These are phyloP conservation scores for Dermatemys mawii DNA, from an alignment of 2,113 vertebrate genomes.

Conservation along the genomic window DNA sequence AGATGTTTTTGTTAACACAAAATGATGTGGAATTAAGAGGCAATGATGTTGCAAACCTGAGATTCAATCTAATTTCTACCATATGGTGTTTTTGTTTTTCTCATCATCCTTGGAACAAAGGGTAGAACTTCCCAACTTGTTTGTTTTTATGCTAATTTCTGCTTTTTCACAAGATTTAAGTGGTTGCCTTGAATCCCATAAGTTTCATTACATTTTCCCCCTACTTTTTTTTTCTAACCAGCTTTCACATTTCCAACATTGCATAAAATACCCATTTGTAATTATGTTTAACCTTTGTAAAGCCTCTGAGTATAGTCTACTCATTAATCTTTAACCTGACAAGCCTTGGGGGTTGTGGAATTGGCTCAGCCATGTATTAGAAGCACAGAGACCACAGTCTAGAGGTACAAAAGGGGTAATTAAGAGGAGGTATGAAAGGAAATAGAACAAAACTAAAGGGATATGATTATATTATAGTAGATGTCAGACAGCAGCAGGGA, in stretches of 20 bases:
- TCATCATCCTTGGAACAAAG: slow-evolving; percentile 64
- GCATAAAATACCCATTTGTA: slow-evolving; percentile 82
- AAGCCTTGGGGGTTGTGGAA: slow-evolving; percentile 74
- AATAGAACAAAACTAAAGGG: slow-evolving; percentile 73
- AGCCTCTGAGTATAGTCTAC: slow-evolving; percentile 79
- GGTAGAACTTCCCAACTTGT: slow-evolving; percentile 44
- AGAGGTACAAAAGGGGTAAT: slow-evolving; percentile 78
- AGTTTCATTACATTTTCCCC: slow-evolving; percentile 66
- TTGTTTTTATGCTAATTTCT: slow-evolving; percentile 68
- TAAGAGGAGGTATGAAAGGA: slow-evolving; percentile 69
- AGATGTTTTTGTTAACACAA: slow-evolving; percentile 20
- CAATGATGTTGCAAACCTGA: slow-evolving; percentile 33
- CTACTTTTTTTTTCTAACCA: slow-evolving; percentile 42
- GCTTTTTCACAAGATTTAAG: slow-evolving; percentile 50
- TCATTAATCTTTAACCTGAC: slow-evolving; percentile 87
- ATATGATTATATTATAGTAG: slow-evolving; percentile 65
- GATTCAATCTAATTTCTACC: slow-evolving; percentile 54
- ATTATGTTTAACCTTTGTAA: slow-evolving; percentile 85
- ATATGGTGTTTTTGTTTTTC: slow-evolving; percentile 55
- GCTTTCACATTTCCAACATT: slow-evolving; percentile 77
- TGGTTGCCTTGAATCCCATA: slow-evolving; percentile 70
- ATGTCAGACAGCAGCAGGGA: slow-evolving; percentile 62
- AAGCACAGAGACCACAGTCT: slow-evolving; percentile 63
- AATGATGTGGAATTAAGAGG: slow-evolving; percentile 45
- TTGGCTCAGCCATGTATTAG: slow-evolving; percentile 73